phyloP scores from a whole-genome alignment of 1,140 invertebrate genomes.

The Eurosta solidaginis region DNA sequence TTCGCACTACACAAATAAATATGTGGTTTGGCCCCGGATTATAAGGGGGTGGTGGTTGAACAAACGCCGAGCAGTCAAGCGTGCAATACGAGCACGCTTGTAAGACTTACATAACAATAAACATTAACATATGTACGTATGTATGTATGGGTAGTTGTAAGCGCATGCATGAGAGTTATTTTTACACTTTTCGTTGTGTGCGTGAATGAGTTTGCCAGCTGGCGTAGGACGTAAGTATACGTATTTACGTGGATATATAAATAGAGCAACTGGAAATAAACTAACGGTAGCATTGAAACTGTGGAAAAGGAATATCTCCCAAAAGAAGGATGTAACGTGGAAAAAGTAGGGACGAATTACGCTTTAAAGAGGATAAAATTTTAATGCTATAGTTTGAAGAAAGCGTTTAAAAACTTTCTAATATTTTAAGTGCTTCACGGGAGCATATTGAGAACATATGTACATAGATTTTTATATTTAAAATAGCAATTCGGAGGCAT shows the following conservation, averaged over 20 bases:
- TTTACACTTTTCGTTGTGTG: not conserved
- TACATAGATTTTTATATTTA: too few species aligned
- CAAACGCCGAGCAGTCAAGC: not conserved
- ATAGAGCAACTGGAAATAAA: not conserved
- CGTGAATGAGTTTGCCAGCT: not conserved
- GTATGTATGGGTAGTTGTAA: not conserved
- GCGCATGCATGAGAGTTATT: not conserved
- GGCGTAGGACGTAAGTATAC: conserved; percentile 13
- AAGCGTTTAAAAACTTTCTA: too few species aligned
- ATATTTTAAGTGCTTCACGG: too few species aligned
- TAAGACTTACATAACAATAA: not conserved
- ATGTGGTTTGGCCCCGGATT: too few species aligned
- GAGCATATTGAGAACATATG: too few species aligned
- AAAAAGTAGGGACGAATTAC: too few species aligned
- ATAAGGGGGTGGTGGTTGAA: not conserved
- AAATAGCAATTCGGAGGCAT: too few species aligned
- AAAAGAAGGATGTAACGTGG: not conserved
- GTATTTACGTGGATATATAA: too few species aligned
- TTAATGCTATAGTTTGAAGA: too few species aligned
- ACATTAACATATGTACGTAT: not conserved
- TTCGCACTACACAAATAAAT: too few species aligned
- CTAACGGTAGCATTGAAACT: not conserved
- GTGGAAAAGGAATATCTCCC: not conserved
- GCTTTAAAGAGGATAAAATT: too few species aligned
- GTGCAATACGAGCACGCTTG: not conserved